Evolutionary conservation across 1,140 invertebrate species (phyloP), one percentile per base, ranked within the genome.

Genomic region (Belonocnema kinseyi): DNA sequence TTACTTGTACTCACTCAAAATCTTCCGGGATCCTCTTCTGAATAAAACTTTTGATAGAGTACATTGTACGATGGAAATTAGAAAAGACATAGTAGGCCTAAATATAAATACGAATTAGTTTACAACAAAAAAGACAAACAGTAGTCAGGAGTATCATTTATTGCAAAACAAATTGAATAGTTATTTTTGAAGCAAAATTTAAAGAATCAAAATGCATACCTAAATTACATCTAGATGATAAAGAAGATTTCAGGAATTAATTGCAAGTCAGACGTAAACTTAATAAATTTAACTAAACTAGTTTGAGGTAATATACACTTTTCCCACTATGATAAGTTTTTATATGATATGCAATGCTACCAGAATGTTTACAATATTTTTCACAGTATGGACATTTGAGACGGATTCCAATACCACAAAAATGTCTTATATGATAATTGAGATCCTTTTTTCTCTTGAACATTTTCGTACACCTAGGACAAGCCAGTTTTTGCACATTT

Each of bases 391-490:
- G 61, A 40, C 61, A 66, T n/a, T 66, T 66, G 13, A 66, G n/a
- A 73, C 75, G 16, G 80, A 83, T 52, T 81, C 50, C 53, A 16
- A 77, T 78, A 12, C 77, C 76, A 77, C 84, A 85, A 53, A 81
- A 82, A 74, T 85, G 76, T 10, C 76, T 82, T 2, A 80, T 14
- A 72, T 84, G 83, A 40, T 88, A 82, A 46, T 76, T 80, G 17
- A 90, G 72, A 40, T 86, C 87, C 72, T 88, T 86, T 66, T 81
- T 85, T 8, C 85, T 81, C 58, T 83, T 85, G 75, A 89, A 90
- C 7, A 33, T 58, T 73, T 86, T 88, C 0, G 71, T 73, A 66
- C 88, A 89, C n/a, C 80, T 81, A 7, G 71, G 56, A 74, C 87
- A 88, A 46, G 75, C 75, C 77, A 83, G 33, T n/a, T 0, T 13